A percentile compares a stretch with the other conserved stretches of the same genome.
phyloP scores from a whole-genome alignment of 2,888 invertebrate genomes.

The Therioaphis trifolii region DNA sequence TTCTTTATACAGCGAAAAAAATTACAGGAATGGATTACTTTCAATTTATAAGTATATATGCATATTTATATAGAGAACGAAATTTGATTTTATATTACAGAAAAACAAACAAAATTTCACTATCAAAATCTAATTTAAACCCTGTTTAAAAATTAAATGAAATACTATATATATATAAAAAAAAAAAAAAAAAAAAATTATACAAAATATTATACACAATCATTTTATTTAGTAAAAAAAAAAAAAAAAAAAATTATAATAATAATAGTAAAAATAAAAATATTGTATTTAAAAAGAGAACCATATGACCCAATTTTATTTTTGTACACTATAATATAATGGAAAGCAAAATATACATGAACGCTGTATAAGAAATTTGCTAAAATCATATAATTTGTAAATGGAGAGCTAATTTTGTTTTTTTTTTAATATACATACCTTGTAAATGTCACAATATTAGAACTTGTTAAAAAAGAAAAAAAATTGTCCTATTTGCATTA shows the following conservation, averaged over 20 bases:
- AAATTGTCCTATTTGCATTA: slow-evolving; percentile 43
- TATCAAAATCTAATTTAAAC: slow-evolving; percentile 60
- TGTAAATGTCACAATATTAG: slow-evolving; percentile 59
- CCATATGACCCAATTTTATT: slow-evolving; percentile 23
- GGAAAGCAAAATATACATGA: slow-evolving; percentile 43
- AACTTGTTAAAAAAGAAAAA: slow-evolving; percentile 36
- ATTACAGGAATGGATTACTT: slow-evolving; percentile 59
- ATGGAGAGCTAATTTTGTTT: slow-evolving; percentile 47
- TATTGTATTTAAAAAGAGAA: slow-evolving; percentile 22
- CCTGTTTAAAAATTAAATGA: slow-evolving; percentile 61
- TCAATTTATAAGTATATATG: slow-evolving; percentile 46
- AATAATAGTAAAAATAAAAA: slow-evolving; percentile 47
- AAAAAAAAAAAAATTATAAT: slow-evolving; percentile 45
- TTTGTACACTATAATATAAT: slow-evolving; percentile 47
- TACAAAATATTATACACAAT: slow-evolving; percentile 62
- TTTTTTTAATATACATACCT: slow-evolving; percentile 60
- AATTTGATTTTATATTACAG: slow-evolving; percentile 58
- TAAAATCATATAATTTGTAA: slow-evolving; percentile 42
- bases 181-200: too few relatives aligned
- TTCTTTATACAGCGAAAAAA: slow-evolving; percentile 58
- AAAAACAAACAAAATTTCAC: slow-evolving; percentile 59
- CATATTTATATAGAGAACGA: slow-evolving; percentile 53
- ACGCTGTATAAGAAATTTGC: slow-evolving; percentile 59
- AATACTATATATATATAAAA: slow-evolving; percentile 57
- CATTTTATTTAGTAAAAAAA: slow-evolving; percentile 43